Evolutionary conservation across 1,140 invertebrate species (phyloP), one percentile per base, ranked within the genome.

Genomic region (Ceratina calcarata): DNA sequence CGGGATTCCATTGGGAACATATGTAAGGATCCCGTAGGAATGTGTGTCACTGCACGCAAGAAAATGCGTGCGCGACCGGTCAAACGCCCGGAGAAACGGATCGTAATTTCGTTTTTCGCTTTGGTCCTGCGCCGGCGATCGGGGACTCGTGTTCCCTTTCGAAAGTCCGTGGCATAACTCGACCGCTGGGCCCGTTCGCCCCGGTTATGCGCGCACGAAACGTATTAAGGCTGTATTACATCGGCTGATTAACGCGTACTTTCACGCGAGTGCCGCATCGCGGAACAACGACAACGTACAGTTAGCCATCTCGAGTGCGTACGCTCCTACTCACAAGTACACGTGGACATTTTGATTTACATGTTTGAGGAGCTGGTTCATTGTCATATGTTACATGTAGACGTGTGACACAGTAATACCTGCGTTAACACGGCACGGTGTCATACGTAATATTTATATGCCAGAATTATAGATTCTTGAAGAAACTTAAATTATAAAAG

Each of bases 91-190:
- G 37, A 45, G 37, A 45, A 45, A 45, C 37, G 37, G 37, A 66
- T 80, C 84, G 77, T 87, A 86, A 86, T 87, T 87, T 45, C 37
- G 37, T 87, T 51, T 60, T 61, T 57, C 80, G 79, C 49, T 84
- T 77, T 79, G 72, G 82, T 57, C 65, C 78, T 32, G 57, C n/a
- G 20, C 51, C 15, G 16, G 2, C 71, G 71, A 71, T 72, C 75
- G 84, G 66, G 70, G 78, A 72, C 60, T 68, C 81, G 57, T 86
- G 84, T 84, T 84, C 70, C 74, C 85, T 84, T 75, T 82, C 83
- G 70, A 84, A 81, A 86, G 65, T 61, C 27, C 24, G 18, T 57
- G 58, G 75, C 81, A 76, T 87, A 85, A 84, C 78, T 87, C 66
- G 81, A 71, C 64, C 70, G 61, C n/a, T 12, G 27, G 27, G 27